Percentiles rank a stretch among this genome's conserved stretches.
These are phyloP conservation scores for Salvator merianae DNA, from an alignment of 2,113 vertebrate species.

Conservation along the genomic window DNA sequence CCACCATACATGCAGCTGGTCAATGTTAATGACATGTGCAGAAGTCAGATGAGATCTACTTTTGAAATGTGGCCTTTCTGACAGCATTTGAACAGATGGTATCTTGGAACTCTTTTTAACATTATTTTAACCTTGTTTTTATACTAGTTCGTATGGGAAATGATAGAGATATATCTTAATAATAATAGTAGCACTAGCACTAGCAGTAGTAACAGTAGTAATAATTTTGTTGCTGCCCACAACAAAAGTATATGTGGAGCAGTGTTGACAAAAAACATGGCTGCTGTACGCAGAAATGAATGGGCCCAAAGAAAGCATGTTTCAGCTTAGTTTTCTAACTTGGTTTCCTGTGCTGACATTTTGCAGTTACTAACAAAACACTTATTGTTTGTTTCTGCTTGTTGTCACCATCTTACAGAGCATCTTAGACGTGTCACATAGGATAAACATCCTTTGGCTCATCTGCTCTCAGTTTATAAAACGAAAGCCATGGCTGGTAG, in stretches of 20 bases:
- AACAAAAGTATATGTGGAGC: too few relatives aligned
- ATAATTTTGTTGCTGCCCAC: too few relatives aligned
- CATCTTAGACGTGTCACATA: conserved; percentile 18
- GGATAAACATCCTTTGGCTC: conserved; percentile 24
- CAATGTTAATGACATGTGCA: background rate
- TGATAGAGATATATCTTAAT: too few relatives aligned
- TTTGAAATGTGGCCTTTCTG: background rate
- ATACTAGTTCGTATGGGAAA: too few relatives aligned
- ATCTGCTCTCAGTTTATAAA: conserved; percentile 19
- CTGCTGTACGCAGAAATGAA: background rate
- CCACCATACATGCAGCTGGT: background rate
- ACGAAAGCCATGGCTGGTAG: background rate
- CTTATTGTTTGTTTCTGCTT: conserved; percentile 32
- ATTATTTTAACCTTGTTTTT: too few relatives aligned
- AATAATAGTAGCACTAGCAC: too few relatives aligned
- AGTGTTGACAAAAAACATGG: background rate
- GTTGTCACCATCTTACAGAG: conserved; percentile 15
- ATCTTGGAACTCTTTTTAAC: background rate
- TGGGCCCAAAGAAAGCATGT: background rate
- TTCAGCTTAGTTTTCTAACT: background rate
- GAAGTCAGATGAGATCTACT: background rate
- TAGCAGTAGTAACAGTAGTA: too few relatives aligned
- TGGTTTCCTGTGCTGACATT: conserved; percentile 26
- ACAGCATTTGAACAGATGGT: too few relatives aligned
- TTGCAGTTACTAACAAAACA: conserved; percentile 12